Conservation (phyloP, 2,797 vertebrate genomes). For the Menidia menidia region DNA sequence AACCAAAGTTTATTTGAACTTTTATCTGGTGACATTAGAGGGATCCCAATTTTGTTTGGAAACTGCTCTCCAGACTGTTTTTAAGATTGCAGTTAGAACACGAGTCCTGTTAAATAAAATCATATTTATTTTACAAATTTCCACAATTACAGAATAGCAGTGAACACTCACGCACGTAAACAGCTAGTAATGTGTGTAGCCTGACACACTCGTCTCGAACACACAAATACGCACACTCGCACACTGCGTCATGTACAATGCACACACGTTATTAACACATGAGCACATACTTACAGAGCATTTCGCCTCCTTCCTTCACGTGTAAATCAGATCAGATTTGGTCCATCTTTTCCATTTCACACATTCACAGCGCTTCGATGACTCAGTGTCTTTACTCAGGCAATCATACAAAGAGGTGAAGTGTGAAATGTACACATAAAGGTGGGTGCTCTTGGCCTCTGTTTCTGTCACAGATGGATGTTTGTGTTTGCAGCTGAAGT, state of each 20-base stretch:
- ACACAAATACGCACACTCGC: conserved; percentile 26
- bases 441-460: conserved; percentile 44
- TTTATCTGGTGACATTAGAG: too few species aligned
- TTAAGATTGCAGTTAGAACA: neutral
- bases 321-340: conserved; percentile 64
- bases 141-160: conserved; percentile 79
- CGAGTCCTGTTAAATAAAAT: conserved; percentile 80
- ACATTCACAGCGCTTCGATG: conserved; percentile 68
- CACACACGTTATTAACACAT: conserved; percentile 46
- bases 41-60: neutral
- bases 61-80: rapidly evolving
- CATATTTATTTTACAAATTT: conserved; percentile 88
- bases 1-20: too few species aligned
- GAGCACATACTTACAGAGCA: conserved; percentile 55
- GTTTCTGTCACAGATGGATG: conserved; percentile 32
- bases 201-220: conserved; percentile 61
- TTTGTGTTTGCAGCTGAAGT: conserved; percentile 54
- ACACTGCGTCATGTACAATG: conserved; percentile 26
- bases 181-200: conserved; percentile 71
- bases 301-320: conserved; percentile 63
- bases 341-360: conserved; percentile 61
- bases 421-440: conserved; percentile 65
- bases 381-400: conserved; percentile 64
- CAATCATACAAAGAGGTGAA: conserved; percentile 62
- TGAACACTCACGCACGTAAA: conserved; percentile 77